Base-by-base conservation (phyloP, 64 coral and sea anemone species). In the Platygyra sinensis region DNA sequence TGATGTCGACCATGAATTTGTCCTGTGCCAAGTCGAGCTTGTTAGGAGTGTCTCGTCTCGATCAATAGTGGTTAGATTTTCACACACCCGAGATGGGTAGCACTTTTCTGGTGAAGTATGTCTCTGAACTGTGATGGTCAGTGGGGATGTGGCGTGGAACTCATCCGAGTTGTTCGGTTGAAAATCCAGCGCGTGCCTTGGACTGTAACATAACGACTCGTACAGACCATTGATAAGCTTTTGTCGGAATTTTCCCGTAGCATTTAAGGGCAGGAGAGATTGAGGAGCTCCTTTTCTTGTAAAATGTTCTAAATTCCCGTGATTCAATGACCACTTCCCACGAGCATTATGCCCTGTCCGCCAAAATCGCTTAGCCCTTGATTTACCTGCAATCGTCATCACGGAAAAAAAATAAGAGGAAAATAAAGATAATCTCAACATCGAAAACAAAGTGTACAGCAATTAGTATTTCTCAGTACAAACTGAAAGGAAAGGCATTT, bases 211-310 rank as follows among this genome's bases (percentile, higher is more conserved):
- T 29, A 96, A 94, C 39, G 95, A 96, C 16, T 94, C 95, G 36
- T 96, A 96, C 17, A 96, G 67, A 9, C 95, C 95, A 77, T 93
- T 96, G 39, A 96, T 94, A 55, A 96, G 86, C 22, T 93, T 93
- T 52, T 90, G 88, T 2, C 91, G 69, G 9, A 93, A 78, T 90
- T 90, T 96, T 9, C 78, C 92, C 24, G 81, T 96, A 52, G 83
- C 82, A 31, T 94, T 89, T 5, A 74, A 52, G 28, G 83, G 80
- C 50, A 85, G 19, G 27, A 84, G 60, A 31, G 90, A 65, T 78
- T 30, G 72, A 52, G 52, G 62, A 31, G 54, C 77, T 62, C 62
- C 32, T 88, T 85, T 87, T 86, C n/a, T 83, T 54, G 80, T 76
- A 89, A 93, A 89, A 94, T 74, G 75, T 87, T 75, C 73, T 60